These are phyloP conservation scores for Nipponacmea schrenckii DNA, from an alignment of 2,888 invertebrate species.

Conservation along the genomic window DNA sequence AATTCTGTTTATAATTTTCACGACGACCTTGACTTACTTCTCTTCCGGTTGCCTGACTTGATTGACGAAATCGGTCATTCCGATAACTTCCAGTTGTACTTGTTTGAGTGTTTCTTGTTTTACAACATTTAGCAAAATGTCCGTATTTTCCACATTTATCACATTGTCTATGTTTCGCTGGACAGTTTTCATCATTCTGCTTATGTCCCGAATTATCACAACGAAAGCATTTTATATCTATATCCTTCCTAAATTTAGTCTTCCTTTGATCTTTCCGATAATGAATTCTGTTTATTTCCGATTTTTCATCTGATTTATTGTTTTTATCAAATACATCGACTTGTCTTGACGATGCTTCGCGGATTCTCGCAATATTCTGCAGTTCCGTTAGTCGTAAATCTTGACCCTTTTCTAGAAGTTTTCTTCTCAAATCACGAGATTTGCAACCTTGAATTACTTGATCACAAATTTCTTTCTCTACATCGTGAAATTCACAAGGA, in stretches of 20 bases:
- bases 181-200: constrained; percentile 1
- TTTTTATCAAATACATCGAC: neutral
- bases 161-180: constrained; percentile 9
- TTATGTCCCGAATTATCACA: constrained; percentile 8
- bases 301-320: neutral
- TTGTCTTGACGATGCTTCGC: neutral
- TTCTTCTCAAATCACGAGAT: neutral
- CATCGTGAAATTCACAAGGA: constrained; percentile 4
- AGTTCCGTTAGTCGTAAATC: neutral
- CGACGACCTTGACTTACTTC: neutral
- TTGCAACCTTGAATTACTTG: constrained; percentile 16
- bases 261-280: neutral
- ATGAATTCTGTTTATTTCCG: neutral
- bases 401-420: constrained; percentile 13
- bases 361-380: neutral
- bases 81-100: too few species aligned
- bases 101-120: neutral
- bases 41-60: too few species aligned
- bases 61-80: too few species aligned
- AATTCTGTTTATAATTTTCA: neutral
- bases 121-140: constrained; percentile 6
- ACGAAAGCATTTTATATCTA: neutral
- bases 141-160: constrained; percentile 7
- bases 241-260: neutral
- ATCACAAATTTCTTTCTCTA: constrained; percentile 12